Conservation (phyloP, 2,113 vertebrate species). For the Perognathus longimembris region DNA sequence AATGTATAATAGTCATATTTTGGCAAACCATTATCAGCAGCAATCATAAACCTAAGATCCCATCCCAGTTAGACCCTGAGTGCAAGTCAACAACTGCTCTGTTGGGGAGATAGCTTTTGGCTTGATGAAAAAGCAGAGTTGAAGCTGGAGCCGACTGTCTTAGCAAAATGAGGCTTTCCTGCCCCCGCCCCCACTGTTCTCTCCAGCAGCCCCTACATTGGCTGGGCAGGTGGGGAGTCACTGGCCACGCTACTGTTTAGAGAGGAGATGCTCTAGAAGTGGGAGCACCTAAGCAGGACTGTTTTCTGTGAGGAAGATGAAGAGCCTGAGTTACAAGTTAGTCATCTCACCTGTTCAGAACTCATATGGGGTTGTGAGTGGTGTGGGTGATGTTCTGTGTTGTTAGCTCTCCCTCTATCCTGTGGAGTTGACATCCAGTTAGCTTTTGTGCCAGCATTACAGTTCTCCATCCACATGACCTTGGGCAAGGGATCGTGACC, state of each 20-base stretch:
- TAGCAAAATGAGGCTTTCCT: neutral
- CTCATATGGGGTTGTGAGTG: accelerated
- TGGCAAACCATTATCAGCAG: neutral
- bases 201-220: no score
- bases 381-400: no score
- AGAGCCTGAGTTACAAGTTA: neutral
- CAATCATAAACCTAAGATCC: neutral
- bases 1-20: neutral
- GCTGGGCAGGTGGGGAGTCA: accelerated
- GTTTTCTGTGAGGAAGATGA: neutral
- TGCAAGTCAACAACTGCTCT: no score
- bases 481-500: neutral
- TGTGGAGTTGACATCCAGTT: no score
- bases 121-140: neutral
- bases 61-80: neutral
- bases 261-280: neutral
- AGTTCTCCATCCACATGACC: accelerated
- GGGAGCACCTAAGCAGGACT: neutral
- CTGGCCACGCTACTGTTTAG: neutral
- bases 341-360: neutral
- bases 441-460: accelerated
- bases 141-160: neutral
- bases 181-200: neutral
- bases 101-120: neutral
- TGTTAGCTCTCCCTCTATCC: neutral